phyloP scores from a whole-genome alignment of 2,888 invertebrate genomes.

The Kuschelorhynchus macadamiae region DNA sequence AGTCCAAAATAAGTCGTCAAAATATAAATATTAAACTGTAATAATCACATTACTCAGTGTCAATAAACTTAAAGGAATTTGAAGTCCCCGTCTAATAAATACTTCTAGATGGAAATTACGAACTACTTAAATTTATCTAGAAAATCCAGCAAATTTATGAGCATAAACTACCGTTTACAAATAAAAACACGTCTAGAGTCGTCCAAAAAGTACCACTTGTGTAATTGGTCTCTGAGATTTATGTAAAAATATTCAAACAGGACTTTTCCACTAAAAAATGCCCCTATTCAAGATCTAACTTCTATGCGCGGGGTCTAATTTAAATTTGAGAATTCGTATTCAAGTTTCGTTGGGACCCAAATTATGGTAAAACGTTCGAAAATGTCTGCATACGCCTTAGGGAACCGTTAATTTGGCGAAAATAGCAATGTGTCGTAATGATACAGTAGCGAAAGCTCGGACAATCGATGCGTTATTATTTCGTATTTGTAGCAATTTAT shows the following conservation, averaged over 20 bases:
- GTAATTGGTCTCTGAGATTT: conserved; percentile 15
- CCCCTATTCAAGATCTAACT: conserved; percentile 36
- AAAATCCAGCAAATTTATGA: no score
- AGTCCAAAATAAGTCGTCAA: no score
- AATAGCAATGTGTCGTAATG: conserved; percentile 62
- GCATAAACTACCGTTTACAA: conserved; percentile 7
- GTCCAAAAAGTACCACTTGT: background rate
- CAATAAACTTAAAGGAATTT: no score
- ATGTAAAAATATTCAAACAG: conserved; percentile 41
- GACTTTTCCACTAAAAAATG: conserved; percentile 26
- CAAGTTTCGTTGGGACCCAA: conserved; percentile 45
- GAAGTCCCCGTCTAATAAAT: no score
- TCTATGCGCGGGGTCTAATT: conserved; percentile 36
- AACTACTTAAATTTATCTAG: no score
- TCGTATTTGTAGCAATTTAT: conserved; percentile 48
- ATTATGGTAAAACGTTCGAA: conserved; percentile 61
- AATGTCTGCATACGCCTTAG: conserved; percentile 53
- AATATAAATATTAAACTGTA: no score
- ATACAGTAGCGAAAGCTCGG: conserved; percentile 60
- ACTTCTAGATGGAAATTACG: no score
- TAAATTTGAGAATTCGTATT: conserved; percentile 29
- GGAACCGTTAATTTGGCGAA: conserved; percentile 62
- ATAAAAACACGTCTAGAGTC: conserved; percentile 11
- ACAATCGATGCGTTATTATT: conserved; percentile 38
- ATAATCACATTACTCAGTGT: no score